phyloP scores from a whole-genome alignment of 1,140 invertebrate genomes.

The Tetraneura akinire region DNA sequence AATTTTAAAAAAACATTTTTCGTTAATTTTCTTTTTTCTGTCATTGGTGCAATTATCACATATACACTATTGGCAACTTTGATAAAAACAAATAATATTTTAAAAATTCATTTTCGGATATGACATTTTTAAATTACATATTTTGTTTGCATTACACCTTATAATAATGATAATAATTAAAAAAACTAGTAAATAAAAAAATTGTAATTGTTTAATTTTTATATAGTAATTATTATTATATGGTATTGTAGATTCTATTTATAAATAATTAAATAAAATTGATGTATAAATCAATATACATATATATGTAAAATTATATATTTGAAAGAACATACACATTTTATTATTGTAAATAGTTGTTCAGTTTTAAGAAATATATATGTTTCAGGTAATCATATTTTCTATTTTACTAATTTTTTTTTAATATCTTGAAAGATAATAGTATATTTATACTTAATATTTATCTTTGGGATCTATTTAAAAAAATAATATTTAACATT shows the following conservation, averaged over 20 bases:
- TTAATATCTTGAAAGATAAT: too few species aligned
- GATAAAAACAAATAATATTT: background rate
- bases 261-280: slow-evolving; percentile 48
- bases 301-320: slow-evolving; percentile 50
- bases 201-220: slow-evolving; percentile 51
- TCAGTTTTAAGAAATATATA: slow-evolving; percentile 52
- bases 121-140: slow-evolving; percentile 47
- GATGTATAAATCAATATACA: slow-evolving; percentile 51
- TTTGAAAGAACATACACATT: slow-evolving; percentile 49
- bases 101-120: slow-evolving; percentile 20
- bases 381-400: slow-evolving; percentile 50
- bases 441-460: too few species aligned
- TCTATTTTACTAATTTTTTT: slow-evolving; percentile 25
- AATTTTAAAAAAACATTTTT: slow-evolving; percentile 31
- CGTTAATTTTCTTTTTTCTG: slow-evolving; percentile 39
- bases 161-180: slow-evolving; percentile 25
- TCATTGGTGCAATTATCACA: slow-evolving; percentile 51
- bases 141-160: slow-evolving; percentile 50
- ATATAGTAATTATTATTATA: slow-evolving; percentile 51
- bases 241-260: slow-evolving; percentile 52
- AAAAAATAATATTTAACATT: too few species aligned
- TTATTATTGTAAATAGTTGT: slow-evolving; percentile 52
- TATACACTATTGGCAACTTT: slow-evolving; percentile 43
- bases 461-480: too few species aligned
- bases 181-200: slow-evolving; percentile 46